Base-by-base conservation (phyloP, 2,113 vertebrate genomes). In the Lota lota region DNA sequence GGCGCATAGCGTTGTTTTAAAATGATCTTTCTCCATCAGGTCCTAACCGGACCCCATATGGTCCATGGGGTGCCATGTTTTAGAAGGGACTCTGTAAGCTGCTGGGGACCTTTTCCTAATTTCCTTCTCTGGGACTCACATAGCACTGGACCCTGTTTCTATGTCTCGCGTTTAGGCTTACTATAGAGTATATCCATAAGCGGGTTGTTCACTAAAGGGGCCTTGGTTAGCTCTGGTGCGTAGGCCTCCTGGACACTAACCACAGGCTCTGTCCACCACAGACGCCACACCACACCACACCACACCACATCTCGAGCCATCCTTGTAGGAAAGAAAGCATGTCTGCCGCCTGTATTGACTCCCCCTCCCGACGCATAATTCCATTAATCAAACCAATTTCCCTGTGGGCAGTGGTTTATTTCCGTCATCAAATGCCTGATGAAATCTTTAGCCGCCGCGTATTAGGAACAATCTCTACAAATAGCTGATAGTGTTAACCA, bases 321-420 rank as follows among this genome's bases (percentile, higher is more conserved):
- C 53, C 53, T 47, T 47, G 40, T 47, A 10, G 40, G 40, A 47
- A 47, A 47, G 40, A 5, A 56, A 56, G 83, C 87, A 78, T 72
- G 50, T 79, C 81, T 76, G 65, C 85, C 73, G 80, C 75, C 81
- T 67, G 84, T 84, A 92, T 83, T 36, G 75, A 82, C 91, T 91
- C 77, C 74, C 74, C 92, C 90, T 84, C 80, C 40, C 93, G 78
- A 82, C 40, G 78, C 88, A 92, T 91, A 88, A 93, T 93, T 96
- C 92, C 90, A 85, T 93, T 92, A 91, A 91, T 91, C 68, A 83
- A 88, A 83, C 83, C 90, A 91, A 94, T 96, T 95, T 96, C 95
- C 94, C 94, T 61, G 72, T 82, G 91, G 95, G 93, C 85, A 79
- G 88, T 87, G 86, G 92, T 93, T 97, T 95, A 93, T 96, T 96